These are phyloP conservation scores for Paelopatides confundens DNA, from an alignment of 53 echinoderm and acorn worm species.

Conservation along the genomic window DNA sequence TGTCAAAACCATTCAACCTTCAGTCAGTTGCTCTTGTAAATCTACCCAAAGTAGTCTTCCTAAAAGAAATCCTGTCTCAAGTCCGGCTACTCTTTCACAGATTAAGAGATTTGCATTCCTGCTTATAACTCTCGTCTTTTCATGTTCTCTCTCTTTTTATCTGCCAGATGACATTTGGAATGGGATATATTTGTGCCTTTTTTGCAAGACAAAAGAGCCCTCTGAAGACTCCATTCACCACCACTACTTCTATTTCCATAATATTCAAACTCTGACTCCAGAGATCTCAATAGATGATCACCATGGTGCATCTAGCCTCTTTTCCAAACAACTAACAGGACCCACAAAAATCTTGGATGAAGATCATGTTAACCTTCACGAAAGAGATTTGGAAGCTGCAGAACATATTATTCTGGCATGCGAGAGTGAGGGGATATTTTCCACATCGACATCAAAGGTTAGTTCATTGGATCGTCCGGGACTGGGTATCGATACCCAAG, in stretches of 20 bases:
- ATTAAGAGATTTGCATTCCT: slow-evolving; percentile 12
- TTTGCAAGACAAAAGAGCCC: not conserved
- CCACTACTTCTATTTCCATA: not conserved
- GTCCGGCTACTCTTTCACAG: not conserved
- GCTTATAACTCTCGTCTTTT: no score
- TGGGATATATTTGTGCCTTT: not conserved
- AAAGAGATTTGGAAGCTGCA: not conserved
- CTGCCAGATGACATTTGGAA: not conserved
- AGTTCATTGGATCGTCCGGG: not conserved
- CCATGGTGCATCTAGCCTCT: not conserved
- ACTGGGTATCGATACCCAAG: not conserved
- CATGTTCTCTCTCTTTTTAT: not conserved
- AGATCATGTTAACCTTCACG: not conserved
- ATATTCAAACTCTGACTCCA: not conserved
- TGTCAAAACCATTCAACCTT: not conserved
- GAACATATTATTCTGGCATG: not conserved
- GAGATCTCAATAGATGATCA: not conserved
- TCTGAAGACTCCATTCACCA: not conserved
- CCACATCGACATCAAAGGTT: not conserved
- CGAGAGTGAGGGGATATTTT: not conserved
- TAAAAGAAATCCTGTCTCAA: not conserved
- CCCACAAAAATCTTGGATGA: not conserved
- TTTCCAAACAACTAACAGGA: not conserved
- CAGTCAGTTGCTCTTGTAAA: not conserved
- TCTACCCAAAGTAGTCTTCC: not conserved